A percentile compares a stretch with the other conserved stretches of the same genome.
These are phyloP conservation scores for Onychomys torridus DNA, from an alignment of 2,797 vertebrate genomes.

Conservation along the genomic window DNA sequence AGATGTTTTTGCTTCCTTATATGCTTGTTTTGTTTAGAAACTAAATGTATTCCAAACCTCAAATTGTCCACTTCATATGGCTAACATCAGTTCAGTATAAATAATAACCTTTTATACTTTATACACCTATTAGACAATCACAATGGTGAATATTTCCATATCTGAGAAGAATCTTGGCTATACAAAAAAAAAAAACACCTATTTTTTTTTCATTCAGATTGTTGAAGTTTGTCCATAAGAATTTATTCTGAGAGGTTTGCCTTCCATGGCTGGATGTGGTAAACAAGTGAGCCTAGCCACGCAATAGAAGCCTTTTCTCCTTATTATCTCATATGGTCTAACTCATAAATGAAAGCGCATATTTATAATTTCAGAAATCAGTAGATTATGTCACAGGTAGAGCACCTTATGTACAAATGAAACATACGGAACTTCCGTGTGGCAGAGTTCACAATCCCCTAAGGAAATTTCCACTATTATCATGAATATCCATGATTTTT, in stretches of 20 bases:
- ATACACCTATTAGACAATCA: background rate
- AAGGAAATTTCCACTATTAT: background rate
- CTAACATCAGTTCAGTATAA: no score
- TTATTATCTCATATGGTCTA: background rate
- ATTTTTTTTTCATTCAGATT: background rate
- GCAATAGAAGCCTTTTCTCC: background rate
- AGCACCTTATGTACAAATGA: background rate
- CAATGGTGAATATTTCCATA: background rate
- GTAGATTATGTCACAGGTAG: background rate
- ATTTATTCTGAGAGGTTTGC: background rate
- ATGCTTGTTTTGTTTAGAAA: no score
- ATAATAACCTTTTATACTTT: background rate
- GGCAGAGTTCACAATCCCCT: background rate
- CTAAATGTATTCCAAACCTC: no score
- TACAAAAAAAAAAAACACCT: background rate
- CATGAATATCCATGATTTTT: background rate
- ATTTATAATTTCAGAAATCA: background rate
- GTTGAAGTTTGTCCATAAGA: background rate
- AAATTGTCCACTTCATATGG: no score
- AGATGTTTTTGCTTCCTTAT: no score
- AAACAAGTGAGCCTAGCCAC: background rate
- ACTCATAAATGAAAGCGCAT: background rate
- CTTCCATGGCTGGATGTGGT: background rate
- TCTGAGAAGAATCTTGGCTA: constrained; percentile 41
- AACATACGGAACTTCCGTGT: background rate